phyloP scores from a whole-genome alignment of 2,888 invertebrate genomes.

The Penaeus monodon region DNA sequence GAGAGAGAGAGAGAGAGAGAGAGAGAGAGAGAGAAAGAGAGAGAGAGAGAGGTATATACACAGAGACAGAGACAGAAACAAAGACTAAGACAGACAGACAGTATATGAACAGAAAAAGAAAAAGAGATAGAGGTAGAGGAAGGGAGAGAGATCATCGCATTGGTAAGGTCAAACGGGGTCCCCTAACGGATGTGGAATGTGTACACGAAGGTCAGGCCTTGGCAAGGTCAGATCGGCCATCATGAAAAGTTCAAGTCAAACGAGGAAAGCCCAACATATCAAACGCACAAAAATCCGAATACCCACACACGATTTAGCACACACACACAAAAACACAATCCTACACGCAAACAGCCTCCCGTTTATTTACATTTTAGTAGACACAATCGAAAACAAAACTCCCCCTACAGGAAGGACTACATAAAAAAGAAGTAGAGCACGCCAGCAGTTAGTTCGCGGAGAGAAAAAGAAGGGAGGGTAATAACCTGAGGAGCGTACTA shows the following conservation, averaged over 20 bases:
- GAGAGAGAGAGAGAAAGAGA: not conserved
- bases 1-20: conserved; percentile 1
- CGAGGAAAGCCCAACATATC: too few species aligned
- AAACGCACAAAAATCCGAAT: too few species aligned
- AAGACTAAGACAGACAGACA: not conserved
- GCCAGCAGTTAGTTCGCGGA: not conserved
- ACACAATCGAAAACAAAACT: too few species aligned
- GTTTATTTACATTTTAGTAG: too few species aligned
- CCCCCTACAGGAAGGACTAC: not conserved
- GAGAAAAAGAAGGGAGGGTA: not conserved
- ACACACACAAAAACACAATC: too few species aligned
- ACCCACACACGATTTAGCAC: too few species aligned
- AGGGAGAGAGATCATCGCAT: not conserved
- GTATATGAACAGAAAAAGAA: not conserved
- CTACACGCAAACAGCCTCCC: too few species aligned
- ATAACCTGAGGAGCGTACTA: too few species aligned
- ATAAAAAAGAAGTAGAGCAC: not conserved
- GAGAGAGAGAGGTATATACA: not conserved
- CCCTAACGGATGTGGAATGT: not conserved
- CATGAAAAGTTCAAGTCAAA: too few species aligned
- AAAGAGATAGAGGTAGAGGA: not conserved
- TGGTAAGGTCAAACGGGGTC: not conserved
- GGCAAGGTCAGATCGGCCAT: not conserved
- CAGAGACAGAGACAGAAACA: not conserved
- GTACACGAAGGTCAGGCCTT: not conserved